Evolutionary conservation across 2,113 vertebrate species (phyloP).

Genomic region (Petromus typicus): DNA sequence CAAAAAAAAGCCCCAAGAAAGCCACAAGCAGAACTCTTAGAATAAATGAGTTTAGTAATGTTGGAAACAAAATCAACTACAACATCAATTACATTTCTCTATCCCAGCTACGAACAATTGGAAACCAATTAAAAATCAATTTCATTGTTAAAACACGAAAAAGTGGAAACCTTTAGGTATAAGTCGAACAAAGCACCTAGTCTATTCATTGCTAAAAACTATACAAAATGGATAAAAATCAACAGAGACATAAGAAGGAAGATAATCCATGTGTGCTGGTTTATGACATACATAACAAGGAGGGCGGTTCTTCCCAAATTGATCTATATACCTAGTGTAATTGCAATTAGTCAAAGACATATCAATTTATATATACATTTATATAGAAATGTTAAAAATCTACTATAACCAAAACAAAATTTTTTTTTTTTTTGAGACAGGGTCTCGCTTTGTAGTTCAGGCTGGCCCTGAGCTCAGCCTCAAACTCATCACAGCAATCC

Average conservation of each 20-base stretch:
- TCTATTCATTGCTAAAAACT: background rate
- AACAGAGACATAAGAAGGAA: background rate
- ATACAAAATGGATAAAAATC: background rate
- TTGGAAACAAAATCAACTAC: background rate
- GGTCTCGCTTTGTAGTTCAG: too few species aligned
- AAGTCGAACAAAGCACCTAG: background rate
- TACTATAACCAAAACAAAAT: background rate
- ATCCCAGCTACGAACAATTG: background rate
- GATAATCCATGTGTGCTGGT: background rate
- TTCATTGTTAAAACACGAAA: background rate
- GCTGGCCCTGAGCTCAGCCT: too few species aligned
- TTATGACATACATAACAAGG: background rate
- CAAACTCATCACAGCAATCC: too few species aligned
- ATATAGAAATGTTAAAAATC: background rate
- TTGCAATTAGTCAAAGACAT: background rate
- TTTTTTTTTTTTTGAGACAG: too few species aligned
- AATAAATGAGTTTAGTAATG: background rate
- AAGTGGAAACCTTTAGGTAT: background rate
- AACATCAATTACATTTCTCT: background rate
- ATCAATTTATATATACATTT: background rate
- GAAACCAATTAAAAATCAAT: constrained; percentile 23
- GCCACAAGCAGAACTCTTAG: background rate
- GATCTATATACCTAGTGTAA: background rate
- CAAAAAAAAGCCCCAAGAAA: background rate
- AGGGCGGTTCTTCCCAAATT: background rate